Base-by-base conservation (phyloP, 2,113 vertebrate species). In the Cheirogaleus medius region DNA sequence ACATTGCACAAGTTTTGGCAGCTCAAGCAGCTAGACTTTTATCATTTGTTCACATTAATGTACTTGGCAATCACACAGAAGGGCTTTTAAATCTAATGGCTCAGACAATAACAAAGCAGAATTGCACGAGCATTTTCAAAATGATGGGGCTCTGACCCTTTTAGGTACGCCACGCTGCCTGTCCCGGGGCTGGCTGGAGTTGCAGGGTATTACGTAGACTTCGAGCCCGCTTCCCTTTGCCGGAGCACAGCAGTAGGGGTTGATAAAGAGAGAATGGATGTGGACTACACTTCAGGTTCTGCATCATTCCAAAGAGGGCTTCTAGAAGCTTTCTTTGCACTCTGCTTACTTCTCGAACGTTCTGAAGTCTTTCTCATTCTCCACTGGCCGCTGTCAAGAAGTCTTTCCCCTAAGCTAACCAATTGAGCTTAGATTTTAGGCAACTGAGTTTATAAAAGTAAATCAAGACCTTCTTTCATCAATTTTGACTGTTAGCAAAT, bases 41-140 rank as follows among this genome's bases (percentile, higher is more conserved):
- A 93, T 96, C 81, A 29, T 64, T 34, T 42, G 56, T 87, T 96
- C 95, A 34, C 87, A 63, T 97, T 97, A 39, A 71, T 96, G 94
- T 95, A 96, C 98, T 96, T 96, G 92, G 97, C 86, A 97, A 85
- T 93, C 81, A 87, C 68, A 95, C 82, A 88, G 94, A 82, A 97
- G 97, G 81, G 96, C 85, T 98, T 98, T 98, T 97, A 98, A 97
- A 97, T 96, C 97, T 94, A 97, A 98, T 63, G 88, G 34, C 87
- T 89, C 71, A 92, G 97, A 94, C 92, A 92, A 91, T 2, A 93
- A 91, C 91, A 91, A 92, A 78, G 64, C 63, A 93, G 97, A 95
- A 86, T 56, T 34, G 0, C 73, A n/a, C 0, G 0, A 94, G 56
- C 71, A 1, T 39, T 98, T 98, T 97, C 92, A 96, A 87, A 92